Base-by-base conservation (phyloP, 2,113 vertebrate species). In the Eretmochelys imbricata region DNA sequence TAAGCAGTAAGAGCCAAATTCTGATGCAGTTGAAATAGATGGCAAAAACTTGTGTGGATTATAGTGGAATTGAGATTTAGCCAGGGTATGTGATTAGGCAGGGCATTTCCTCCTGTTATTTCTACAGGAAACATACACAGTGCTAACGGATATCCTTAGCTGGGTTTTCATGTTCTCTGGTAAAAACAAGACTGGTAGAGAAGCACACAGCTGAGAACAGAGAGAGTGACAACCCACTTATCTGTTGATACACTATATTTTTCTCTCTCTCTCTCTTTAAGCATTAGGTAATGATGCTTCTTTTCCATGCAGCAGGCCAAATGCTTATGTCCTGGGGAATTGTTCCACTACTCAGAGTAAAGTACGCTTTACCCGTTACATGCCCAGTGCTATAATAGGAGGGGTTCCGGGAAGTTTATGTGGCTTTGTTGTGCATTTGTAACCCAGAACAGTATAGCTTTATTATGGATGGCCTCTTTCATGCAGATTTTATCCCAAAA, bases 101-200 rank as follows among this genome's bases (percentile, higher is more conserved):
- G 96, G 98, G 98, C 96, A 98, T 98, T 99, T 99, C 99, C 99
- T 99, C 97, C 98, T 97, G 99, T 99, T 99, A 98, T 99, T 98
- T 98, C 97, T 87, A 94, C 97, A 98, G 99, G 99, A 99, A 99
- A 97, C 97, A 93, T 95, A 96, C 96, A 93, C 94, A 90, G 94
- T 97, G 97, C 94, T 97, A 95, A 95, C 97, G 99, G 99, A 99
- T 99, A 99, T 99, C 99, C 99, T 99, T 97, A 98, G 95, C 98
- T 97, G 97, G 98, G 98, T 98, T 99, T 98, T 97, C 4, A 13
- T 94, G 94, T 97, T 98, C 93, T 96, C 88, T 72, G 94, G 91
- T 95, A 91, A 96, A 96, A 62, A 92, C 93, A 97, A 93, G 94
- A 87, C 59, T 81, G 94, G 48, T 27, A 48, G 88, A 6, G 1